These are phyloP conservation scores for Dipus sagitta DNA, from an alignment of 2,797 vertebrate genomes.

Conservation along the genomic window DNA sequence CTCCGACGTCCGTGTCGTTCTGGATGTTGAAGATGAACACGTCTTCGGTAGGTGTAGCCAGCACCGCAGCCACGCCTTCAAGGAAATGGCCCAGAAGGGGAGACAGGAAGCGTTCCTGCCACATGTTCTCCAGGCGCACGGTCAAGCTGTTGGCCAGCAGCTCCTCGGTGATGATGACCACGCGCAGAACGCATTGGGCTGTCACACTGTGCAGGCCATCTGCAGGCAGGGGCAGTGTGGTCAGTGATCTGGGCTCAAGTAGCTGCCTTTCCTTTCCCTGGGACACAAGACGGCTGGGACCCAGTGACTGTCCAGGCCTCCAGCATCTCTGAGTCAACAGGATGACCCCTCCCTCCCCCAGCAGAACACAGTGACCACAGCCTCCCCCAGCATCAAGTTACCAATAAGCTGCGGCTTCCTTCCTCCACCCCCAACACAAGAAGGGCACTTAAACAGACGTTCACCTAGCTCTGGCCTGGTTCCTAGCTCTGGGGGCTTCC, in stretches of 20 bases:
- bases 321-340: background rate
- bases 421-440: background rate
- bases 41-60: conserved; percentile 94
- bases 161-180: conserved; percentile 98
- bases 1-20: conserved; percentile 94
- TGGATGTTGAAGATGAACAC: conserved; percentile 99
- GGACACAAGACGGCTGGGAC: conserved; percentile 17
- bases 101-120: conserved; percentile 98
- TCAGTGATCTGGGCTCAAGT: conserved; percentile 59
- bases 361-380: conserved; percentile 29
- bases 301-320: background rate
- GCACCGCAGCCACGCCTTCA: conserved; percentile 96
- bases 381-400: background rate
- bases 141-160: conserved; percentile 98
- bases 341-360: background rate
- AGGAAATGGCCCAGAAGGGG: conserved; percentile 94
- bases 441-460: background rate
- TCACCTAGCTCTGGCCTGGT: background rate
- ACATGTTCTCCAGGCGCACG: conserved; percentile 98
- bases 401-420: background rate
- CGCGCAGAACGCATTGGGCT: conserved; percentile 95
- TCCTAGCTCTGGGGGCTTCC: background rate
- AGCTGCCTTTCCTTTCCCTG: background rate
- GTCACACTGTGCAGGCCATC: conserved; percentile 97
- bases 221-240: conserved; percentile 81